These are phyloP conservation scores for Rhinogobius similis DNA, from an alignment of 2,113 vertebrate genomes.

Conservation along the genomic window DNA sequence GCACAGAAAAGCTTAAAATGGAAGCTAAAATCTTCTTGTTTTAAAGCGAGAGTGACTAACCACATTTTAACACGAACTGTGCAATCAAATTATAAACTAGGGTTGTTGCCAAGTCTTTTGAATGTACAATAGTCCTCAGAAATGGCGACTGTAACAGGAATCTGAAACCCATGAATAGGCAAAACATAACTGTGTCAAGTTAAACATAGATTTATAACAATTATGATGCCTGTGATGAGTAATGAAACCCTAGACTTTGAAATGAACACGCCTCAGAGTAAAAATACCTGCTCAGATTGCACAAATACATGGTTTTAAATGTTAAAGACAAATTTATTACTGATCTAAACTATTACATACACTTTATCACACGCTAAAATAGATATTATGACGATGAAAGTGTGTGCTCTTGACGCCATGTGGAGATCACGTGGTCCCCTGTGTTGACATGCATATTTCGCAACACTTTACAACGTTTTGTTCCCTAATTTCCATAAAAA, in stretches of 20 bases:
- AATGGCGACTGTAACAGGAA: no score
- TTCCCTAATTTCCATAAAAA: neutral
- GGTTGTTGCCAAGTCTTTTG: no score
- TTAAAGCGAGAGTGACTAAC: no score
- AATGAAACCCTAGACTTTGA: no score
- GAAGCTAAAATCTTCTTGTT: no score
- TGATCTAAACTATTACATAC: neutral
- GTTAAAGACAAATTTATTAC: neutral
- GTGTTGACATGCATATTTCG: slow-evolving; percentile 73
- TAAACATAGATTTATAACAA: neutral
- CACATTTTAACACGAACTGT: no score
- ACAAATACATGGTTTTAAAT: neutral
- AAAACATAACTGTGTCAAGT: no score
- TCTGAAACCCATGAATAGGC: no score
- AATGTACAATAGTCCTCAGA: no score
- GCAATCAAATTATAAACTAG: no score
- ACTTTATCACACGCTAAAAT: neutral
- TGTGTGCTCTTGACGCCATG: slow-evolving; percentile 36
- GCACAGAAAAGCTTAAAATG: no score
- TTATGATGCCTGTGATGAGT: neutral
- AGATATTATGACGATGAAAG: neutral
- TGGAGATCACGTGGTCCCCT: slow-evolving; percentile 72
- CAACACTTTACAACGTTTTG: slow-evolving; percentile 29
- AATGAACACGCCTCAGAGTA: no score
- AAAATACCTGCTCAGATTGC: neutral